Base-by-base conservation (phyloP, 2,888 invertebrate species). In the Hydrotaea diabolus region DNA sequence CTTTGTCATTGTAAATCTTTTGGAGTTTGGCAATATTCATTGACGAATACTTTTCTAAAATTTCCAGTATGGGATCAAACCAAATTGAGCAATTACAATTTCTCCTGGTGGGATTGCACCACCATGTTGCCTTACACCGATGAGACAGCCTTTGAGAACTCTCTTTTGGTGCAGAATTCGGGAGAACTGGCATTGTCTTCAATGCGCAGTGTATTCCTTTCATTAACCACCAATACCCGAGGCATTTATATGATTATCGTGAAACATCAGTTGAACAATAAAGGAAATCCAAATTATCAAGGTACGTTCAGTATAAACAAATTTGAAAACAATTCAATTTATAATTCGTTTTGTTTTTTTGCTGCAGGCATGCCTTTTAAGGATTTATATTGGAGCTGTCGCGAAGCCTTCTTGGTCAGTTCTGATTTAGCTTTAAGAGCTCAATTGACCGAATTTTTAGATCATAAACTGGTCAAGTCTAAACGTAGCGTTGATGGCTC, bases 361-460 rank as follows among this genome's bases (percentile, higher is more conserved):
- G 89, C 88, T 88, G 89, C 88, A 96, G 98, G 98, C 26, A 94
- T 99, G 92, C 94, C 97, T 0, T 98, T 99, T 91, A 96, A 96
- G 91, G 97, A 98, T 87, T 92, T 98, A 39, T 98, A 98, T 92
- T 95, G 95, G 86, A 94, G 95, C 86, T 96, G 97, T 88, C 94
- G 98, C 55, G 98, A 98, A 92, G 95, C 95, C 21, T 98, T 99
- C 92, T 93, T 98, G 49, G 98, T 98, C 0, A 98, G 97, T 91
- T 97, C 97, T 0, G 98, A 99, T 92, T 93, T 97, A 77, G 98
- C 98, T 0, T 92, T 99, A 81, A 94, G 98, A 87, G 96, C 98
- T 5, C 98, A 98, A 89, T 93, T 99, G 2, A 98, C 97, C 0
- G 99, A 99, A 93, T 99, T 99, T 92, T 93, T 97, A 71, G 99